phyloP scores from a whole-genome alignment of 2,888 invertebrate genomes.

The Tenthredo mesomela region DNA sequence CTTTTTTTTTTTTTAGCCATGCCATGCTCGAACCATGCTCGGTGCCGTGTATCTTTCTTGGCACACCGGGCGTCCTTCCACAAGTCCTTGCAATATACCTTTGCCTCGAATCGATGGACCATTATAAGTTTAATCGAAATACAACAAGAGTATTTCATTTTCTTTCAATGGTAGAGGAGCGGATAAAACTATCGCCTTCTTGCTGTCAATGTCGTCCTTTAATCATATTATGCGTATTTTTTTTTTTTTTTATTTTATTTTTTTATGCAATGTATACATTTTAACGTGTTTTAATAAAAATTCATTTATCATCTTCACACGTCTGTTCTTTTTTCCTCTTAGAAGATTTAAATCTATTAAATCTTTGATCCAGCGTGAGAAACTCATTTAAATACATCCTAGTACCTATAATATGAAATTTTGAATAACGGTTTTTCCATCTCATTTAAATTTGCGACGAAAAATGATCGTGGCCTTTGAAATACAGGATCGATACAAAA shows the following conservation, averaged over 20 bases:
- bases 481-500: not conserved
- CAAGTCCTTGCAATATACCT: not conserved
- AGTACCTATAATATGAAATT: not conserved
- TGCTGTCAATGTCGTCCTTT: not conserved
- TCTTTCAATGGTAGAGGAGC: not conserved
- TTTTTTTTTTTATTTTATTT: too few relatives aligned
- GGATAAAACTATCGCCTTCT: not conserved
- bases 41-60: not conserved
- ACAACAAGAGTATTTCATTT: not conserved
- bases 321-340: not conserved
- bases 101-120: conserved; percentile 1
- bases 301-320: not conserved
- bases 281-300: not conserved
- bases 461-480: not conserved
- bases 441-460: not conserved
- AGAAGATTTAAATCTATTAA: not conserved
- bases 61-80: conserved; percentile 6
- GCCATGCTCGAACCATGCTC: conserved; percentile 9
- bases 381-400: not conserved
- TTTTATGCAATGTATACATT: not conserved
- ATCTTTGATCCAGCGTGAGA: not conserved
- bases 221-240: not conserved
- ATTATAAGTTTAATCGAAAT: not conserved
- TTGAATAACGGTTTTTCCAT: not conserved
- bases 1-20: not conserved